Evolutionary conservation across 2,888 invertebrate genomes (phyloP), one percentile per base, ranked within the genome.

Genomic region (Horisme vitalbata): DNA sequence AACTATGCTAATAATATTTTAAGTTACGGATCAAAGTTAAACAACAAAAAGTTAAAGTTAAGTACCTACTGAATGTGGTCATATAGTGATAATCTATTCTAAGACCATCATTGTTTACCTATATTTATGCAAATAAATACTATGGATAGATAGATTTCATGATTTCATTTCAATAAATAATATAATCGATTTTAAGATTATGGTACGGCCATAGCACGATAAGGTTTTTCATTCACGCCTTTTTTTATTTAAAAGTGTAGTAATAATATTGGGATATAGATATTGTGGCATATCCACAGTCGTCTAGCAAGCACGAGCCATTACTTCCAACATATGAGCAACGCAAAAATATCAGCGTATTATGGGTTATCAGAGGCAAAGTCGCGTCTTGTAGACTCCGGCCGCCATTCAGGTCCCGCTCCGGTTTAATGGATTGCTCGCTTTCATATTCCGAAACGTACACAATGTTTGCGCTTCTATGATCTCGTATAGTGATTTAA

Each of bases 281-380:
- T 36, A 2, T 10, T 14, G 0, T 6, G 33, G 45, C 4, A 43
- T 73, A 64, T 87, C 85, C 76, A 71, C 57, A 68, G 51, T 49
- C 46, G 56, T 52, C 68, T 46, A 68, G 64, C 71, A 59, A 45
- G 64, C 68, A 81, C 83, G 75, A 82, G 75, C 84, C 87, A 88
- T 89, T 89, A 89, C 89, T 88, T 87, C 84, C 89, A 82, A 88
- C 87, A 84, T 89, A 88, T 89, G 88, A 88, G 87, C 85, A 87
- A 83, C 81, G 85, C 83, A 87, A 85, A 88, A 89, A 89, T 89
- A 89, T 88, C 87, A 83, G 83, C 80, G 88, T 84, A 88, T 88
- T 88, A 87, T 83, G 78, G 87, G 84, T 87, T 88, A 87, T 88
- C 87, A 88, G 82, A 83, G 75, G 75, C 79, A 71, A 59, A 79